Evolutionary conservation across 2,888 invertebrate species (phyloP).

Genomic region (Morpho achilles): DNA sequence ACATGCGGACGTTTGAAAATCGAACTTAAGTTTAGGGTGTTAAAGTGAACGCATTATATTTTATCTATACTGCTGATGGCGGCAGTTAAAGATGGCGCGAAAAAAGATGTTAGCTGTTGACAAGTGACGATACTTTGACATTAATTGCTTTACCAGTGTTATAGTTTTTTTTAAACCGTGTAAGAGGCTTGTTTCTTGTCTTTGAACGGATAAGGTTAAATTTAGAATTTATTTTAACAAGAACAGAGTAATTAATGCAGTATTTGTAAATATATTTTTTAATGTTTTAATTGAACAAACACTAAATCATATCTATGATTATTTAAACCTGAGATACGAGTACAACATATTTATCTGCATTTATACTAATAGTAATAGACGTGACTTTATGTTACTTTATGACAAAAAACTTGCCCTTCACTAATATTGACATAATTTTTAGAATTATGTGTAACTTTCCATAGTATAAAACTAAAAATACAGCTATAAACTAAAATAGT

Average conservation of each 20-base stretch:
- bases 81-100: slow-evolving; percentile 48
- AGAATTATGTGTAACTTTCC: too few species aligned
- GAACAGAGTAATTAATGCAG: neutral
- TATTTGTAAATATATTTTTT: neutral
- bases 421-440: too few species aligned
- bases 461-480: too few species aligned
- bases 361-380: too few species aligned
- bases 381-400: too few species aligned
- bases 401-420: too few species aligned
- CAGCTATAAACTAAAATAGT: too few species aligned
- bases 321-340: too few species aligned
- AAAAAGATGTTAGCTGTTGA: slow-evolving; percentile 57
- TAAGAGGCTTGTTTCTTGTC: slow-evolving; percentile 17
- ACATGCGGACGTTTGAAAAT: slow-evolving; percentile 6
- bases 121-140: slow-evolving; percentile 71
- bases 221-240: slow-evolving; percentile 18
- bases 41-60: slow-evolving; percentile 29
- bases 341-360: too few species aligned
- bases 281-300: neutral
- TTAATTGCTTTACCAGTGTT: slow-evolving; percentile 64
- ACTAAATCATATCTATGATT: too few species aligned
- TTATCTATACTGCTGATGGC: slow-evolving; percentile 32
- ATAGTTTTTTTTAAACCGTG: slow-evolving; percentile 29
- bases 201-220: slow-evolving; percentile 23
- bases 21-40: slow-evolving; percentile 1